Conservation (phyloP, 2,888 invertebrate species). For the Anarsia innoxiella region DNA sequence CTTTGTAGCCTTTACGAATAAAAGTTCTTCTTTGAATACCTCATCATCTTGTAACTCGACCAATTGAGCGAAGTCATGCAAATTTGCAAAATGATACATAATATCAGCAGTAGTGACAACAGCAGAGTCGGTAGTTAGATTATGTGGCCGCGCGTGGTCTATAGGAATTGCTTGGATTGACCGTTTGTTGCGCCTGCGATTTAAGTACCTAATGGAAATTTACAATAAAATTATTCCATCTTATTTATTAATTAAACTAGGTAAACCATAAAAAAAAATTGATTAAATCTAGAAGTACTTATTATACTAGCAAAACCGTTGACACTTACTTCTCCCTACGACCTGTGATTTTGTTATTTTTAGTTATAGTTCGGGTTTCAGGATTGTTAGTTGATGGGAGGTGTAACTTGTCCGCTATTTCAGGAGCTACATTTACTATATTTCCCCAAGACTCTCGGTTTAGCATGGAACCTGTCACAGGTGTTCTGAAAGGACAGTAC, state of each 20-base stretch:
- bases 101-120: slow-evolving; percentile 15
- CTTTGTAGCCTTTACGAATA: no score
- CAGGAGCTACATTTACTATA: slow-evolving; percentile 52
- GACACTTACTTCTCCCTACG: no score
- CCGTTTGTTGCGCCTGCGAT: slow-evolving; percentile 40
- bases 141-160: slow-evolving; percentile 38
- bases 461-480: slow-evolving; percentile 37
- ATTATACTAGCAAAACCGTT: no score
- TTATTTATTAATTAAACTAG: no score
- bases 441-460: slow-evolving; percentile 64
- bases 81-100: slow-evolving; percentile 24
- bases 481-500: no score
- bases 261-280: no score
- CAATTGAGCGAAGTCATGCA: slow-evolving; percentile 41
- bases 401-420: slow-evolving; percentile 43
- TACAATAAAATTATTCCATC: no score
- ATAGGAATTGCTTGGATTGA: slow-evolving; percentile 39
- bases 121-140: slow-evolving; percentile 22
- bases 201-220: no score
- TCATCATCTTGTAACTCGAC: slow-evolving; percentile 54
- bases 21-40: slow-evolving; percentile 31
- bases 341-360: no score
- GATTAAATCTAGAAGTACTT: no score
- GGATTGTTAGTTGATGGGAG: background rate
- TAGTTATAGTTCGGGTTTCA: no score